phyloP scores from a whole-genome alignment of 2,888 invertebrate genomes.

The Brachynemurus nebulosus region DNA sequence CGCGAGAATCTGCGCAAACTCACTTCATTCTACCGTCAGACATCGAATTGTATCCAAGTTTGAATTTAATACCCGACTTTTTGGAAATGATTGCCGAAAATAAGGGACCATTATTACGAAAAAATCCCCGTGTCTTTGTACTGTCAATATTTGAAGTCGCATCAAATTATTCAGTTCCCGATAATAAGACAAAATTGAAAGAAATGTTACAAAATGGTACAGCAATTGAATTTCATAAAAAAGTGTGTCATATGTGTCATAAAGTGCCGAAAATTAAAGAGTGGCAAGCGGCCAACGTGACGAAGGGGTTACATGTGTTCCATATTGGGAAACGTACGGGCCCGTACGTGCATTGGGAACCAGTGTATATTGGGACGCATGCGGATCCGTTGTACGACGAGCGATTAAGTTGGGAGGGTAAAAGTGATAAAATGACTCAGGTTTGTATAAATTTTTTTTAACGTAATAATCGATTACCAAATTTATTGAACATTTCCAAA shows the following conservation, averaged over 20 bases:
- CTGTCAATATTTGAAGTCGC: conserved; percentile 82
- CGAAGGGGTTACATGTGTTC: conserved; percentile 61
- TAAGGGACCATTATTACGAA: conserved; percentile 44
- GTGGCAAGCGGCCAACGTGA: conserved; percentile 64
- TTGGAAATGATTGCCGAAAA: conserved; percentile 71
- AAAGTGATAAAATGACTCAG: conserved; percentile 93
- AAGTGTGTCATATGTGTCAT: conserved; percentile 38
- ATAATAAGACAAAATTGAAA: conserved; percentile 51
- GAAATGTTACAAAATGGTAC: conserved; percentile 37
- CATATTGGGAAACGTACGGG: conserved; percentile 72
- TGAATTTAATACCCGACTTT: conserved; percentile 64
- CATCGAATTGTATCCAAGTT: conserved; percentile 82
- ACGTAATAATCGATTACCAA: not conserved
- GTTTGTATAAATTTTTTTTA: conserved; percentile 31
- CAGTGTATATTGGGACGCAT: conserved; percentile 85
- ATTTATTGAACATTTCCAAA: not conserved
- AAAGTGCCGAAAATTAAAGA: conserved; percentile 74
- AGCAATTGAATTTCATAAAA: conserved; percentile 85
- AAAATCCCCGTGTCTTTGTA: conserved; percentile 64
- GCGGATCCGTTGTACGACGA: conserved; percentile 82
- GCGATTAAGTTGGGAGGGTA: conserved; percentile 86
- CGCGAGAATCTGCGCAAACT: conserved; percentile 67
- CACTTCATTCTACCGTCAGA: conserved; percentile 76
- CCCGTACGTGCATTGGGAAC: conserved; percentile 78
- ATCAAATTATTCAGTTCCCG: conserved; percentile 49